Evolutionary conservation across 2,797 vertebrate species (phyloP).

Genomic region (Glossophaga mutica): DNA sequence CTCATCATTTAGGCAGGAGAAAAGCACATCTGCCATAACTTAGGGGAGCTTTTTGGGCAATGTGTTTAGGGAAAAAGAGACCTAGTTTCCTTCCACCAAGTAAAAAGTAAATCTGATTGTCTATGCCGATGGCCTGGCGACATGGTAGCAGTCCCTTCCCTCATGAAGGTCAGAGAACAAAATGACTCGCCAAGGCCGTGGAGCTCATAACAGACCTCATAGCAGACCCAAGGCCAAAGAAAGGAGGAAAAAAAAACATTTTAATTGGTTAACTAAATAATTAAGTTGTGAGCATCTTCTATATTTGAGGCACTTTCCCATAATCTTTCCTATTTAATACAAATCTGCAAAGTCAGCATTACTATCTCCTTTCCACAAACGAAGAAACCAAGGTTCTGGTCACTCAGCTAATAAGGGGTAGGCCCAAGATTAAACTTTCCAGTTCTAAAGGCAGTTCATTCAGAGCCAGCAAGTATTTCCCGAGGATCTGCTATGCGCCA

Average conservation of each 20-base stretch:
- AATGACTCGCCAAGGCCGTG: not conserved
- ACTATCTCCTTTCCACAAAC: not conserved
- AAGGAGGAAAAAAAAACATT: not conserved
- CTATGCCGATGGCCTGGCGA: not conserved
- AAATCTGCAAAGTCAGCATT: not conserved
- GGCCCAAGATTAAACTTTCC: not conserved
- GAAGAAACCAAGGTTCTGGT: not conserved
- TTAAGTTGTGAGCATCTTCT: not conserved
- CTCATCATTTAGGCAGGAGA: not conserved
- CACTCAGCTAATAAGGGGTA: not conserved
- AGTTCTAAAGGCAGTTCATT: not conserved
- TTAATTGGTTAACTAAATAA: not conserved
- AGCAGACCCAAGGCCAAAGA: not conserved
- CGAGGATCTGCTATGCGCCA: not conserved
- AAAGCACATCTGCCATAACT: not conserved
- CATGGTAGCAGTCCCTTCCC: not conserved
- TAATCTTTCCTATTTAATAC: not conserved
- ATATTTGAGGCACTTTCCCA: not conserved
- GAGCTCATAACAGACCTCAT: not conserved
- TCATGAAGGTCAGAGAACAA: not conserved
- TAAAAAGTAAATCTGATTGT: not conserved
- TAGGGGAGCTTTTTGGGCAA: not conserved
- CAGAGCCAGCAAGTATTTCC: not conserved
- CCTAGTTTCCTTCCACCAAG: not conserved
- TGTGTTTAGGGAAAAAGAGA: not conserved